phyloP scores from a whole-genome alignment of 1,140 invertebrate species.

The honey bee (Apis mellifera) region DNA sequence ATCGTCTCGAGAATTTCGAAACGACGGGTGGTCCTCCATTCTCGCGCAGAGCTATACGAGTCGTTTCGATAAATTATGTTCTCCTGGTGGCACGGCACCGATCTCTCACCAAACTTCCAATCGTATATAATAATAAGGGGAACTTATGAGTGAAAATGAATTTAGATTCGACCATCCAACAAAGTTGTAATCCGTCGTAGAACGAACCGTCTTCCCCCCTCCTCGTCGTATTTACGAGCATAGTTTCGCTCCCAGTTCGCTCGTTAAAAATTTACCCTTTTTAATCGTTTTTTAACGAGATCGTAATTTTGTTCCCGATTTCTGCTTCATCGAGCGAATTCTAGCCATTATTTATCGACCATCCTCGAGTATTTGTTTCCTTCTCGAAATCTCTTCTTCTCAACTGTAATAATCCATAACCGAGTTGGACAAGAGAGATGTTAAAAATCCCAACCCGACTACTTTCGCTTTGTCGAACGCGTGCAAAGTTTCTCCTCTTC shows the following conservation, averaged over 20 bases:
- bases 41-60: constrained; percentile 36
- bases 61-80: constrained; percentile 76
- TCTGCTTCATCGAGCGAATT: neutral
- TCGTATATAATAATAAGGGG: constrained; percentile 76
- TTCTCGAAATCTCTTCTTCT: too few species aligned
- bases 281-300: neutral
- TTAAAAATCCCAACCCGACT: too few species aligned
- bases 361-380: too few species aligned
- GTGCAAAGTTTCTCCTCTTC: too few species aligned
- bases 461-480: too few species aligned
- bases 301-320: constrained; percentile 7
- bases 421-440: too few species aligned
- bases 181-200: constrained; percentile 22
- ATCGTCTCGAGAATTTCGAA: too few species aligned
- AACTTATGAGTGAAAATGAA: constrained; percentile 66
- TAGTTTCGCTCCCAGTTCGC: neutral
- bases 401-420: too few species aligned
- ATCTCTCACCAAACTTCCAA: constrained; percentile 48
- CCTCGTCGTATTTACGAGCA: constrained; percentile 22
- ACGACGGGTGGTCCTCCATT: too few species aligned
- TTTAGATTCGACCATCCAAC: constrained; percentile 64
- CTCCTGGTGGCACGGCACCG: constrained; percentile 43
- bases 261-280: constrained; percentile 27
- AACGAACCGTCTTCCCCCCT: neutral
- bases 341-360: neutral